Evolutionary conservation across 37 sponge, comb jelly and placozoan species (phyloP).

Genomic region (Cladorhizidae sp.): DNA sequence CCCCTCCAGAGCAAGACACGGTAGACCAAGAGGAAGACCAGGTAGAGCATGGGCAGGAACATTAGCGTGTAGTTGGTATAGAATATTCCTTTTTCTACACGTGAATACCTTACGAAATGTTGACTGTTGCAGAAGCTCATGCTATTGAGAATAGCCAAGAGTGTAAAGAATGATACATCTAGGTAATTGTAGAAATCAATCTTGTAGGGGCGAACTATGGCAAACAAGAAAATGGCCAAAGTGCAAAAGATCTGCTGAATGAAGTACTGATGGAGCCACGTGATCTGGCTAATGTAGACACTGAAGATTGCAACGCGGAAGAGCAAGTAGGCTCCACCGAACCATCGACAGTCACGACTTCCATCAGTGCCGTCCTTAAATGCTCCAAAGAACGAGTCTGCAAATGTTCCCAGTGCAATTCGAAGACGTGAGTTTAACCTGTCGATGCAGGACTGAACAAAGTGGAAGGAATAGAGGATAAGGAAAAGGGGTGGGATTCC

Average conservation of each 20-base stretch:
- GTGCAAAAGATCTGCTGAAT: constrained; percentile 20
- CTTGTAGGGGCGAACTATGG: constrained; percentile 42
- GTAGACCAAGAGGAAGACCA: constrained; percentile 6
- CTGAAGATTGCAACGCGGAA: constrained; percentile 26
- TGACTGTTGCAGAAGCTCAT: constrained; percentile 17
- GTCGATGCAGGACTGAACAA: constrained; percentile 11
- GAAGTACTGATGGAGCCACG: background rate
- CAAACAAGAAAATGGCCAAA: constrained; percentile 4
- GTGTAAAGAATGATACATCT: constrained; percentile 19
- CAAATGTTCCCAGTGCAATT: constrained; percentile 34
- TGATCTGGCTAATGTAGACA: background rate
- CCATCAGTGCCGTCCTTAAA: constrained; percentile 11
- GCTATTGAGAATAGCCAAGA: constrained; percentile 12
- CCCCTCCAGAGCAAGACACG: background rate
- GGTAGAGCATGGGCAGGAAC: constrained; percentile 48
- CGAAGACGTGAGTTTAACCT: background rate
- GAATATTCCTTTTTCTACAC: background rate
- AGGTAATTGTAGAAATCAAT: constrained; percentile 39
- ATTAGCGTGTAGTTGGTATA: constrained; percentile 24
- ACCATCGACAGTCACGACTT: constrained; percentile 31
- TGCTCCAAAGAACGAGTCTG: constrained; percentile 35
- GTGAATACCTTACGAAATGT: background rate
- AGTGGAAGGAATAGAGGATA: constrained; percentile 13
- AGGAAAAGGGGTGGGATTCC: constrained; percentile 64
- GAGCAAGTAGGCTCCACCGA: constrained; percentile 30